A percentile compares a stretch with the other conserved stretches of the same genome.
phyloP scores from a whole-genome alignment of 2,113 vertebrate genomes.

The Noctilio leporinus region DNA sequence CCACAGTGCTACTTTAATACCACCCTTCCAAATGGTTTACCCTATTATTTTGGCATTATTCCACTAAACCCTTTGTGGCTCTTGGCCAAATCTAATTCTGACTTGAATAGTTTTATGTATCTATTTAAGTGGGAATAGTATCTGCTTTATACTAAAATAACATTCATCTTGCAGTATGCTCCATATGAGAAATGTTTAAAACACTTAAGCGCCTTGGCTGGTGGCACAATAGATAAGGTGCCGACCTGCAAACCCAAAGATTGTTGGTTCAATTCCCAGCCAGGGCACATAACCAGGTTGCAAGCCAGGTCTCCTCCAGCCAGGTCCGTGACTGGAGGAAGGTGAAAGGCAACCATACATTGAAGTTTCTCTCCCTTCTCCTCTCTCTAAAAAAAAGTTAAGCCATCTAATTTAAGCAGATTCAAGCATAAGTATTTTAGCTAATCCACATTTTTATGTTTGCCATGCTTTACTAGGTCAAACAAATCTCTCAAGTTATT shows the following conservation, averaged over 20 bases:
- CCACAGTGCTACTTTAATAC: not conserved
- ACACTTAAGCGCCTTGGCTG: too few species aligned
- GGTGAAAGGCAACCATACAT: too few species aligned
- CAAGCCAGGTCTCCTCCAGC: too few species aligned
- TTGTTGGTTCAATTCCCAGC: too few species aligned
- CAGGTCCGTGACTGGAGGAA: too few species aligned
- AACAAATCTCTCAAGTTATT: slow-evolving; percentile 42
- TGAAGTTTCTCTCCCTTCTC: too few species aligned
- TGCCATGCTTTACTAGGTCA: not conserved
- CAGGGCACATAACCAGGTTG: too few species aligned
- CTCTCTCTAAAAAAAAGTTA: too few species aligned
- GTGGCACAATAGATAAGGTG: too few species aligned
- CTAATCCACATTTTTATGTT: slow-evolving; percentile 18
- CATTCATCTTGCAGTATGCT: not conserved
- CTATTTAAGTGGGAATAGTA: not conserved
- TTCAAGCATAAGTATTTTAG: slow-evolving; percentile 29
- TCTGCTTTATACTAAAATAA: not conserved
- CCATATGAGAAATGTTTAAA: slow-evolving; percentile 15
- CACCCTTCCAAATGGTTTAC: not conserved
- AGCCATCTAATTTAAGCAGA: slow-evolving; percentile 31
- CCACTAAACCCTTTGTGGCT: not conserved
- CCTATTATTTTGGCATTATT: not conserved
- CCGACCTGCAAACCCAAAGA: too few species aligned
- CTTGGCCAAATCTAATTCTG: not conserved
- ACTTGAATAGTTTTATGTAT: not conserved